Percentiles rank a stretch among this genome's conserved stretches.
Conservation (phyloP, 2,888 invertebrate species). For the Epirrita christyi region DNA sequence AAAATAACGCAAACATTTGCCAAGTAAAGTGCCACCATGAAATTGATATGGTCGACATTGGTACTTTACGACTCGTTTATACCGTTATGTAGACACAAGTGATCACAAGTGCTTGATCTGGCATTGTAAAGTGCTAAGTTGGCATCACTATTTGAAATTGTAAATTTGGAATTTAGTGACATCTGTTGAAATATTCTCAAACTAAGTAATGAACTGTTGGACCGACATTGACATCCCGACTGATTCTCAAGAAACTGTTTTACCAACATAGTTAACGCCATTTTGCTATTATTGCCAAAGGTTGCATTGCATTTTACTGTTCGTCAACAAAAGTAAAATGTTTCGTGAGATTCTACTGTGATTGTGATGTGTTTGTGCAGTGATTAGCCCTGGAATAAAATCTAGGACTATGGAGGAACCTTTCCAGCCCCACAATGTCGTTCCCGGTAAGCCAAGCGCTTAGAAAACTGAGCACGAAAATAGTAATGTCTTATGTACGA, state of each 20-base stretch:
- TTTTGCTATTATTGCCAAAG: slow-evolving; percentile 79
- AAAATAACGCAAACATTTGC: too few relatives aligned
- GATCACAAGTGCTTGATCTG: too few relatives aligned
- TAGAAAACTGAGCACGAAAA: slow-evolving; percentile 61
- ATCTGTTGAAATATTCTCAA: slow-evolving; percentile 41
- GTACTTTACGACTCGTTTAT: too few relatives aligned
- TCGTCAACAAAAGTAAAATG: slow-evolving; percentile 81
- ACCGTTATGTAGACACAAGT: too few relatives aligned
- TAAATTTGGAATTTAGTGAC: slow-evolving; percentile 37
- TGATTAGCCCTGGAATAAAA: slow-evolving; percentile 55
- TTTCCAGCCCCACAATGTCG: slow-evolving; percentile 71
- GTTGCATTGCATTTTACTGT: slow-evolving; percentile 75
- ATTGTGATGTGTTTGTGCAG: slow-evolving; percentile 67
- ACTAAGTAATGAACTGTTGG: slow-evolving; percentile 42
- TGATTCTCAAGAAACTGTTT: slow-evolving; percentile 48
- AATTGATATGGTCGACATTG: too few relatives aligned
- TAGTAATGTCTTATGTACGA: slow-evolving; percentile 63
- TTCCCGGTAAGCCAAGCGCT: slow-evolving; percentile 70
- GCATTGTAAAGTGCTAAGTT: too few relatives aligned
- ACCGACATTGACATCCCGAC: slow-evolving; percentile 41
- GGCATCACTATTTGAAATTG: too few relatives aligned
- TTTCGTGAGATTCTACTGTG: slow-evolving; percentile 70
- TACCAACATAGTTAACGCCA: slow-evolving; percentile 70
- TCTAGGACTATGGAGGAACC: slow-evolving; percentile 74
- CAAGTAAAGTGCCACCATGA: too few relatives aligned